phyloP scores from a whole-genome alignment of 2,888 invertebrate genomes.

The Drosophila picticornis region DNA sequence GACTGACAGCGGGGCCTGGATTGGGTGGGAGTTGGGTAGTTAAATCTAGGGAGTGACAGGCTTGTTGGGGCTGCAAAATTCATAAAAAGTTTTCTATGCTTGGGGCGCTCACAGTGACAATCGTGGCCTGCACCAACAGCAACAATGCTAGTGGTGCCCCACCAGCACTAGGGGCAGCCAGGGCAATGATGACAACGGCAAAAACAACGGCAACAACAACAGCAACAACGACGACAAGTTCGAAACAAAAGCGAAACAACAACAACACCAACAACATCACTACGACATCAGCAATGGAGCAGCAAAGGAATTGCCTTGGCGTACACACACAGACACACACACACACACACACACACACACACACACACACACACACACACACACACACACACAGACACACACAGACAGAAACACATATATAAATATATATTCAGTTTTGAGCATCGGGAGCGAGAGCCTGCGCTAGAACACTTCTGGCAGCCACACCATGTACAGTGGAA shows the following conservation, averaged over 20 bases:
- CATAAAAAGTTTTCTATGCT: constrained; percentile 80
- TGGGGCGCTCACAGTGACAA: constrained; percentile 79
- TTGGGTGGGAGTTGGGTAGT: neutral
- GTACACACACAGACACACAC: constrained; percentile 21
- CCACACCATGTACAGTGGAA: constrained; percentile 15
- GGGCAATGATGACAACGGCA: constrained; percentile 70
- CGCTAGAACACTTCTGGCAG: constrained; percentile 33
- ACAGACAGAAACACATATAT: neutral
- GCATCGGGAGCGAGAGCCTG: constrained; percentile 45
- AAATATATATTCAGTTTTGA: constrained; percentile 38
- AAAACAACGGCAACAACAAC: constrained; percentile 54
- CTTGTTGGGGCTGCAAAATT: constrained; percentile 52
- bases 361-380: neutral
- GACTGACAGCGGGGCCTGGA: constrained; percentile 22
- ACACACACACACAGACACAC: too few relatives aligned
- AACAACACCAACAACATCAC: constrained; percentile 52
- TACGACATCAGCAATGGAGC: constrained; percentile 46
- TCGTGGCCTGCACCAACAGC: constrained; percentile 72
- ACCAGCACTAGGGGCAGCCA: constrained; percentile 55
- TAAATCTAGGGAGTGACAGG: constrained; percentile 9
- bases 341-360: constrained; percentile 18
- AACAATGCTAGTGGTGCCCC: constrained; percentile 47
- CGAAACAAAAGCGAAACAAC: constrained; percentile 67
- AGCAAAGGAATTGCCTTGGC: constrained; percentile 52
- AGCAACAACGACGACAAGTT: constrained; percentile 55